These are phyloP conservation scores for Mayetiola destructor DNA, from an alignment of 2,888 invertebrate genomes.

Conservation along the genomic window DNA sequence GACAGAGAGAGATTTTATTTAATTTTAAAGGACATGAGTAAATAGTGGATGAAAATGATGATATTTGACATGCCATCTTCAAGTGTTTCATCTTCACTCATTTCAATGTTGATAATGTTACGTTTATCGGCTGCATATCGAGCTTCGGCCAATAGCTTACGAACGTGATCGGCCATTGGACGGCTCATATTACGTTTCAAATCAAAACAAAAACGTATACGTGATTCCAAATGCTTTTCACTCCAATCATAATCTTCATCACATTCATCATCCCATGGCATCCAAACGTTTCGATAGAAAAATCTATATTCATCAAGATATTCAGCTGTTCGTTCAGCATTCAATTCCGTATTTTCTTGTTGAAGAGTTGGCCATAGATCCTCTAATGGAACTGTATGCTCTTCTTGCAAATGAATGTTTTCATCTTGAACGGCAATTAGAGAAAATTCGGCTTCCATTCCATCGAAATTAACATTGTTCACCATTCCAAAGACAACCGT, in stretches of 20 bases:
- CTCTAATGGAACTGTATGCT: conserved; percentile 39
- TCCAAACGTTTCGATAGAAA: conserved; percentile 44
- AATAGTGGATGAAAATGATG: no score
- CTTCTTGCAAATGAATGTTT: conserved; percentile 40
- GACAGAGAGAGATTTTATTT: background rate
- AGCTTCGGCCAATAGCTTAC: conserved; percentile 40
- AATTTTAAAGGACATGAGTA: no score
- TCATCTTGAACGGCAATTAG: conserved; percentile 44
- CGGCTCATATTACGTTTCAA: conserved; percentile 39
- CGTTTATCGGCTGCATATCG: conserved; percentile 38
- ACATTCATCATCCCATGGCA: conserved; percentile 48
- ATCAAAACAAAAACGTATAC: conserved; percentile 43
- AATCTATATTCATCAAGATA: conserved; percentile 43
- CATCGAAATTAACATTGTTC: conserved; percentile 36
- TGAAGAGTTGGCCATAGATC: conserved; percentile 43
- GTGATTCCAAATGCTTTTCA: conserved; percentile 38
- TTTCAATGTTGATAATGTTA: conserved; percentile 33
- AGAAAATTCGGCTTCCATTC: conserved; percentile 38
- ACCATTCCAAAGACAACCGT: conserved; percentile 43
- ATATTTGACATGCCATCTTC: conserved; percentile 24
- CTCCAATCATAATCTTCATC: conserved; percentile 42
- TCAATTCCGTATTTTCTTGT: conserved; percentile 39
- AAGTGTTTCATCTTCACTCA: conserved; percentile 31
- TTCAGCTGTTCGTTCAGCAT: conserved; percentile 40
- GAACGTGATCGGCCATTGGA: conserved; percentile 38